phyloP scores from a whole-genome alignment of 1,140 invertebrate genomes.

The Drosophila nigromelanica region DNA sequence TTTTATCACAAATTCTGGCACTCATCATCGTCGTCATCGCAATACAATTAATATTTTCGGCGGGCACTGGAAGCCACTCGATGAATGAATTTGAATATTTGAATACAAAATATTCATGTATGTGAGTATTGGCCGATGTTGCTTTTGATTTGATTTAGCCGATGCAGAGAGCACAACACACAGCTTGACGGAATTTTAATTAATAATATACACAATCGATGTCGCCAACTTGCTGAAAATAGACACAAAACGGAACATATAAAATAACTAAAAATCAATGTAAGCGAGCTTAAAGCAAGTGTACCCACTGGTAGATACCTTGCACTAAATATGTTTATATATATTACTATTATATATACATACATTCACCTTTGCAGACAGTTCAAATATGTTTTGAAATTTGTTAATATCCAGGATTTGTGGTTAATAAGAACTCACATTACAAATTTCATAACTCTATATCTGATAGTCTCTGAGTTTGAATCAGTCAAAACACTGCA shows the following conservation, averaged over 20 bases:
- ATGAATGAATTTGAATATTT: constrained; percentile 78
- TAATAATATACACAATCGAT: constrained; percentile 69
- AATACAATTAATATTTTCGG: constrained; percentile 37
- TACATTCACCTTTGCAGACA: too few species aligned
- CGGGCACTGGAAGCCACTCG: constrained; percentile 43
- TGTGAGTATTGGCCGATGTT: constrained; percentile 15
- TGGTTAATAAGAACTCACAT: neutral
- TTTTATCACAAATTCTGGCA: constrained; percentile 57
- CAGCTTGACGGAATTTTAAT: constrained; percentile 74
- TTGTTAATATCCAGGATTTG: neutral
- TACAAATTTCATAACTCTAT: neutral
- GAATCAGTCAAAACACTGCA: too few species aligned
- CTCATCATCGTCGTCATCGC: constrained; percentile 27
- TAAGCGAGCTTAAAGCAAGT: neutral
- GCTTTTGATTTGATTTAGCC: constrained; percentile 61
- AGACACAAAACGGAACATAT: constrained; percentile 50
- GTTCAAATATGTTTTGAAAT: too few species aligned
- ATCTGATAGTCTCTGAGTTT: too few species aligned
- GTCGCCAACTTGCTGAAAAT: constrained; percentile 72
- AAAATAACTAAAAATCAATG: constrained; percentile 33
- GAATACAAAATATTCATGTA: constrained; percentile 58
- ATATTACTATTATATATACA: too few species aligned
- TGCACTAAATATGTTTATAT: neutral
- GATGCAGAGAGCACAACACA: constrained; percentile 27
- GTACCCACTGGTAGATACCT: constrained; percentile 12